A percentile compares a stretch with the other conserved stretches of the same genome.
phyloP scores from a whole-genome alignment of 2,113 vertebrate species.

The Semicossyphus pulcher region DNA sequence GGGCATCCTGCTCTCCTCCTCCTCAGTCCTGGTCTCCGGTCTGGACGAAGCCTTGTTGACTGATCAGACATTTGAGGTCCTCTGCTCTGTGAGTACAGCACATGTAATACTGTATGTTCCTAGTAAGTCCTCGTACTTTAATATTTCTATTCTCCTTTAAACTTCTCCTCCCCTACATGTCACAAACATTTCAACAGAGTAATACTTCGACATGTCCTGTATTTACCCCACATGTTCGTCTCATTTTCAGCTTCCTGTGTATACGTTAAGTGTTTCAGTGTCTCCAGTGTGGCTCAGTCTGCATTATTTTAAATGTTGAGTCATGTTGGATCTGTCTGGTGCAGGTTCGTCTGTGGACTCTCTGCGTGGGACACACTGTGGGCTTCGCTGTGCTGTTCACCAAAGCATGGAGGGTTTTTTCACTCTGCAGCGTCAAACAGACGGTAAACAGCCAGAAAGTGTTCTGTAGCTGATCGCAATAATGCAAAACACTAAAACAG shows the following conservation, averaged over 20 bases:
- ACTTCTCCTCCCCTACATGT: too few species aligned
- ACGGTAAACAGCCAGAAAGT: slow-evolving; percentile 88
- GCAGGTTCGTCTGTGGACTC: slow-evolving; percentile 91
- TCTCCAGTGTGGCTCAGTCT: too few species aligned
- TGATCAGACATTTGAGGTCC: slow-evolving; percentile 85
- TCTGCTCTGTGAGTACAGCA: slow-evolving; percentile 94
- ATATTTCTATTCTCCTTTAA: too few species aligned
- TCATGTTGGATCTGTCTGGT: background rate
- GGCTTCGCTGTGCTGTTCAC: slow-evolving; percentile 90
- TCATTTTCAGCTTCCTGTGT: too few species aligned
- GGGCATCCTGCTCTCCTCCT: slow-evolving; percentile 90
- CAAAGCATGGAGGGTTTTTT: slow-evolving; percentile 88
- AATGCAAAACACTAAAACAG: too few species aligned
- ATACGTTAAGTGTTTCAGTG: background rate
- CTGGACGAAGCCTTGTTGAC: slow-evolving; percentile 90
- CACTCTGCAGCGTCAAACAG: slow-evolving; percentile 84
- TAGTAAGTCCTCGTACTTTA: too few species aligned
- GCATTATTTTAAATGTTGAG: too few species aligned
- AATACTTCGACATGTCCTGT: too few species aligned
- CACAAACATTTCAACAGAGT: too few species aligned
- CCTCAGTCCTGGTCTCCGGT: slow-evolving; percentile 91
- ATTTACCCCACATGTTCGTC: too few species aligned
- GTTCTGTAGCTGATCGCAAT: too few species aligned
- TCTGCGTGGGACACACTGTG: slow-evolving; percentile 90
- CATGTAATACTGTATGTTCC: too few species aligned